Evolutionary conservation across 2,888 invertebrate genomes (phyloP), one percentile per base, ranked within the genome.

Genomic region (Miltochrista miniata): DNA sequence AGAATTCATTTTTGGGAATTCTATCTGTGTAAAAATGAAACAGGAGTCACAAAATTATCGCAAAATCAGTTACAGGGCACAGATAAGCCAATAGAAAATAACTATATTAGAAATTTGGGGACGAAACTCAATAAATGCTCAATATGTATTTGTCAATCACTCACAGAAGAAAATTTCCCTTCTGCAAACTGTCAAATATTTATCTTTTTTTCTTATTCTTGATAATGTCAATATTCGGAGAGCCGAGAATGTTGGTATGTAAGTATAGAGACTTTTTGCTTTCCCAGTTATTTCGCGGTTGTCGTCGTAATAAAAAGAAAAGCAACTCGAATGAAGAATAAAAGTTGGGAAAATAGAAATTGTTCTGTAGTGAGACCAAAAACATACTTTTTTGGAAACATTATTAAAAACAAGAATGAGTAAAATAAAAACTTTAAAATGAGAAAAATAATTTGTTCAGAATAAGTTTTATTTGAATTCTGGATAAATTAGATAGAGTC

Each of bases 171-270:
- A 76, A 74, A 78, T 77, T 76, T 76, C 68, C 71, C 71, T 71
- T 72, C 76, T 72, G 73, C 72, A 69, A 77, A 80, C 77, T 81
- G 81, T 83, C 83, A 85, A 83, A 85, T 85, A 81, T 83, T 80
- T 78, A 76, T 79, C 68, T 74, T 76, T 74, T 74, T 76, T 71
- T 74, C 74, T 74, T 75, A 66, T 36, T 65, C 18, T 4, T 73
- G 64, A 74, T 70, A 74, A 82, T 80, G 81, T 80, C 83, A 83
- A 85, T 86, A 83, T 79, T 70, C 70, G 63, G 69, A 59, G 72
- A 63, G 63, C 58, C 64, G 61, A 63, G 74, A 78, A 78, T 74
- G 73, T 66, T 59, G 74, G 76, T 74, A 81, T 82, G 76, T 78
- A 72, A 74, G 76, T 74, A 82, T 78, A 75, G 72, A 83, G 76